Base-by-base conservation (phyloP, 2,797 vertebrate species). In the Menidia menidia region DNA sequence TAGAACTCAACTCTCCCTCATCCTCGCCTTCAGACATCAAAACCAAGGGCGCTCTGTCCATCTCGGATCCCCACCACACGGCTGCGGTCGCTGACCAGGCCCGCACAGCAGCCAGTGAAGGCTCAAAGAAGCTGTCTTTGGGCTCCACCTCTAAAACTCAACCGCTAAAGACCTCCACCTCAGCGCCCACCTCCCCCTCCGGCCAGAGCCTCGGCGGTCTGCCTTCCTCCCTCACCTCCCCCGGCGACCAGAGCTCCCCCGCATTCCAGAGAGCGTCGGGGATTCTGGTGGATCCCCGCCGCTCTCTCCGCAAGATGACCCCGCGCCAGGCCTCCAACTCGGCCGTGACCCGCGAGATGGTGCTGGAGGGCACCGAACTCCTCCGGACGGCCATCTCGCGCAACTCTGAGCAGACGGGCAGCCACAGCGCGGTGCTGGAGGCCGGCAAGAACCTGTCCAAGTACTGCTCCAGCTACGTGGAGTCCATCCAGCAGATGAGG, bases 401-500 rank as follows among this genome's bases (percentile, higher is more conserved):
- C 71, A 96, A 97, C 93, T 97, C 96, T 0, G 97, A 98, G 85
- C 97, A 98, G 81, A 97, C 96, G 70, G 97, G 95, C 15, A 98
- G 96, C 92, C 98, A 99, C 86, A 95, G 96, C 0, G 96, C 96
- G 0, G 98, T 99, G 77, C 89, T 99, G 55, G 98, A 99, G 87
- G 98, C 98, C 0, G 97, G 97, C 84, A 99, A 99, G 85, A 98
- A 99, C 93, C 95, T 99, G 73, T 97, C 96, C 53, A 97, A 97
- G 12, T 97, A 95, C 94, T 99, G 98, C 0, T 88, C 94, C 80
- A 97, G 95, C 91, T 99, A 95, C 0, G 98, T 99, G 66, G 98
- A 99, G 92, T 98, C 97, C 88, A 99, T 99, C 86, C 98, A 98
- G 91, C 98, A 99, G 86, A 99, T 99, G 97, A 93, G 98, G 85